A percentile compares a stretch with the other conserved stretches of the same genome.
phyloP scores from a whole-genome alignment of 2,888 invertebrate species.

The Slavum lentiscoides region DNA sequence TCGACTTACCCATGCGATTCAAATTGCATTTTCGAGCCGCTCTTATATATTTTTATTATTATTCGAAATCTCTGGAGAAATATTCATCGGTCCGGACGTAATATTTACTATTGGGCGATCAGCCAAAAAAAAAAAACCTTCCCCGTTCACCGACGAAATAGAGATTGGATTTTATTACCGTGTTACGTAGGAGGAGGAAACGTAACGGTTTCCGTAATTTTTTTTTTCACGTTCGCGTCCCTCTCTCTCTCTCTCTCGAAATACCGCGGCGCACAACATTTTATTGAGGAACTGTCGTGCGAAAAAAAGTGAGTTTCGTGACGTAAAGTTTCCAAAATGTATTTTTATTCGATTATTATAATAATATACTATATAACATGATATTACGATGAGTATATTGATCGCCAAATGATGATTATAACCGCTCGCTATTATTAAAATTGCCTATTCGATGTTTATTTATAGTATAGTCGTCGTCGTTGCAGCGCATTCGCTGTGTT shows the following conservation, averaged over 20 bases:
- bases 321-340: too few species aligned
- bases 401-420: too few species aligned
- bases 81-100: conserved; percentile 44
- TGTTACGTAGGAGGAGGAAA: not conserved
- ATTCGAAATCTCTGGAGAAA: conserved; percentile 31
- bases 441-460: too few species aligned
- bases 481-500: too few species aligned
- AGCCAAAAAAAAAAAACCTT: conserved; percentile 22
- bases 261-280: conserved; percentile 15
- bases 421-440: too few species aligned
- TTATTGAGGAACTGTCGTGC: not conserved
- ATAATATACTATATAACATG: too few species aligned
- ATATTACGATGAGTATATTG: too few species aligned
- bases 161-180: conserved; percentile 39
- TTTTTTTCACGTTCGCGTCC: not conserved
- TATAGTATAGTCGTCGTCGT: too few species aligned
- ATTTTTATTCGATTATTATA: too few species aligned
- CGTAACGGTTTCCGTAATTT: conserved; percentile 37
- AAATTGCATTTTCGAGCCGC: conserved; percentile 36
- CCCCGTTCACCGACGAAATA: not conserved
- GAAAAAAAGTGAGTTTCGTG: too few species aligned
- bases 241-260: not conserved
- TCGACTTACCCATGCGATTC: conserved; percentile 17
- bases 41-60: not conserved
- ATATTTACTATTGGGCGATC: conserved; percentile 47